Evolutionary conservation across 1,140 invertebrate genomes (phyloP).

Genomic region (Harpegnathos saltator): DNA sequence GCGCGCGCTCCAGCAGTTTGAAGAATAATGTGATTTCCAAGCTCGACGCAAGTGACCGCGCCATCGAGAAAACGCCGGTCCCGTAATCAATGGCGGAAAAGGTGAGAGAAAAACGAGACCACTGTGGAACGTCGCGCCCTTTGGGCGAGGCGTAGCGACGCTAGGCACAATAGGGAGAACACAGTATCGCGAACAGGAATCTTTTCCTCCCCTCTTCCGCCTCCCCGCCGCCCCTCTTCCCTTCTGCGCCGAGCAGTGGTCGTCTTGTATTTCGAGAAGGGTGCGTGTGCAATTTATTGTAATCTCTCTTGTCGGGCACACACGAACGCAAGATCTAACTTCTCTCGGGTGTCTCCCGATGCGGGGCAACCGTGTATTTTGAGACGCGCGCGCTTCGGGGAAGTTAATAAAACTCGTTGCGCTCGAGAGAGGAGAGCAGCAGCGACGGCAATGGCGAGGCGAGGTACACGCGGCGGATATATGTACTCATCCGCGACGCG

Average conservation of each 20-base stretch:
- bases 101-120: conserved; percentile 65
- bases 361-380: conserved; percentile 56
- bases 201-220: conserved; percentile 43
- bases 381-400: conserved; percentile 32
- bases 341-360: conserved; percentile 42
- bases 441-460: neutral
- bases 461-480: too few relatives aligned
- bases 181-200: conserved; percentile 70
- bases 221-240: neutral
- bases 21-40: neutral
- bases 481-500: neutral
- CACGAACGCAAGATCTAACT: conserved; percentile 67
- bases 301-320: conserved; percentile 62
- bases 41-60: neutral
- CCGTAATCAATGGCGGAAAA: conserved; percentile 55
- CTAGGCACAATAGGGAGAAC: conserved; percentile 56
- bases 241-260: conserved; percentile 37
- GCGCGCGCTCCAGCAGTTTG: too few relatives aligned
- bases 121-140: conserved; percentile 51
- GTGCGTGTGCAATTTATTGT: conserved; percentile 74
- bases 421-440: conserved; percentile 15
- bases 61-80: neutral
- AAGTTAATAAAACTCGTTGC: conserved; percentile 73
- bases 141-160: conserved; percentile 11
- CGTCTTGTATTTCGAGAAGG: conserved; percentile 77